Conservation (phyloP, 2,113 vertebrate genomes). For the Odocoileus hemionus region DNA sequence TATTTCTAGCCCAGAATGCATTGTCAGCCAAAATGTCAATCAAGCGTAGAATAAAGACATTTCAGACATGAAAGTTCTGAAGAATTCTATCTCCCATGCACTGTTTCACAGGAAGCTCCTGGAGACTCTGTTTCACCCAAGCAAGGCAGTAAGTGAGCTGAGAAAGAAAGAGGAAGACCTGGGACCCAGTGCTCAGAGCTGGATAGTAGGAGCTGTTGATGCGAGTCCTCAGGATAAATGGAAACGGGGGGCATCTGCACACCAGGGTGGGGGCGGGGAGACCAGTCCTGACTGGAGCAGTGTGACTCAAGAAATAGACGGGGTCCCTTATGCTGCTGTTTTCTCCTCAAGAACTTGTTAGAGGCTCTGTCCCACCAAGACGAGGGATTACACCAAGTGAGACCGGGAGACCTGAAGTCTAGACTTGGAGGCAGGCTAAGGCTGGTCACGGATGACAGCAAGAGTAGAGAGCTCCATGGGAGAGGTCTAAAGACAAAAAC, state of each 20-base stretch:
- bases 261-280: background rate
- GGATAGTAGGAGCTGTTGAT: background rate
- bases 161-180: background rate
- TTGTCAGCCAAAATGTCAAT: background rate
- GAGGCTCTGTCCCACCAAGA: background rate
- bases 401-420: background rate
- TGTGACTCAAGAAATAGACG: background rate
- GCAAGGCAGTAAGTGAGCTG: background rate
- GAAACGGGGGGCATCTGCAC: background rate
- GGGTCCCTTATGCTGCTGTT: background rate
- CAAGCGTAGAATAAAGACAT: background rate
- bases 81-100: background rate
- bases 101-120: background rate
- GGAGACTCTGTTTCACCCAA: background rate
- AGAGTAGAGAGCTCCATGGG: background rate
- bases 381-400: background rate
- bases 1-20: background rate
- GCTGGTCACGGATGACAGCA: background rate
- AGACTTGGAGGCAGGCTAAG: background rate
- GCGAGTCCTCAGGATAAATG: background rate
- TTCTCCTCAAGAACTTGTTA: background rate
- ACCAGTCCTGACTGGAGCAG: background rate
- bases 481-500: background rate
- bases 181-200: background rate
- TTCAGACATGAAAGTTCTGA: background rate